Base-by-base conservation (phyloP, 2,888 invertebrate species). In the Cactoblastis cactorum region DNA sequence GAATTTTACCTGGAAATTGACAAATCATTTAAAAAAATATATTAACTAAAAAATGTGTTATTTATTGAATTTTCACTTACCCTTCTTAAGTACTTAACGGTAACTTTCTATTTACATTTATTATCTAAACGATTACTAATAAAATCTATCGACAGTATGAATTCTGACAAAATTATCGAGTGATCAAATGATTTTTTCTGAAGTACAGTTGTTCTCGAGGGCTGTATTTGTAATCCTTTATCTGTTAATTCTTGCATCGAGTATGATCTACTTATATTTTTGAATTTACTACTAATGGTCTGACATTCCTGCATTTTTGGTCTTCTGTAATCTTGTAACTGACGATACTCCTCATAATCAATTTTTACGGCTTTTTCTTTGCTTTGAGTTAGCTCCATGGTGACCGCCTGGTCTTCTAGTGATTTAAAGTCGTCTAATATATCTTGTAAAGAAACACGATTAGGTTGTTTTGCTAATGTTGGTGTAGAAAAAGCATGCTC, bases 321-420 rank as follows among this genome's bases (percentile, higher is more conserved):
- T 59, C 78, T 73, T 72, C 82, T 74, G 52, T 70, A 84, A 56
- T 87, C 83, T 65, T 77, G 69, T 34, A 81, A 50, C 59, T 83
- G 82, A 11, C 77, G 54, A 61, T 67, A 69, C 46, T 61, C 54
- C 32, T 62, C 57, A 47, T 57, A 61, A 8, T 64, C 58, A 24
- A 33, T 19, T 52, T 60, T 48, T 49, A 33, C 50, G 38, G 51
- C 52, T 33, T 47, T 12, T 53, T 61, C 34, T 51, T 51, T 53
- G 28, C 57, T 48, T 8, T 54, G 17, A 41, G 43, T 24, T 43
- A 59, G 45, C 43, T 74, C 66, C 54, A 67, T 53, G 32, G 60
- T 58, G 22, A 53, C 50, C 37, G 57, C 57, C 47, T 65, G 53
- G 38, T 75, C 71, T 59, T 82, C 77, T 58, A 83, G 61, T n/a